phyloP scores from a whole-genome alignment of 2,113 vertebrate species.

The Accipiter virgatus region DNA sequence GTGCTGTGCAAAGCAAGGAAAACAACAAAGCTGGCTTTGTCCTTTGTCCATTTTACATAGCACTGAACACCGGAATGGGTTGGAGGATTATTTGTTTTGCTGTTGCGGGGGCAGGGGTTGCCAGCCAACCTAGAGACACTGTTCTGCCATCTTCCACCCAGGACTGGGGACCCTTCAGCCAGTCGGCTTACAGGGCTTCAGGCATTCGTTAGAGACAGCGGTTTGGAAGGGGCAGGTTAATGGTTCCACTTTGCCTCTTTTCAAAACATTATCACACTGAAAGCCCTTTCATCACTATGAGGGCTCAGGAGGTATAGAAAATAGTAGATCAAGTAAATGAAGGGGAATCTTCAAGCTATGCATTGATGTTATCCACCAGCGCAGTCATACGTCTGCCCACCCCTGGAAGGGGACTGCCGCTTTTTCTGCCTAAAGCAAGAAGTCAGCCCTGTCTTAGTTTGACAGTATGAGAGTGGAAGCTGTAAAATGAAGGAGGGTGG shows the following conservation, averaged over 20 bases:
- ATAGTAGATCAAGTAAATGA: background rate
- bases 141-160: background rate
- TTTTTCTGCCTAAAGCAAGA: background rate
- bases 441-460: background rate
- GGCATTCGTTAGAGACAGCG: background rate
- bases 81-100: background rate
- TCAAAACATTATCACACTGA: background rate
- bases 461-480: background rate
- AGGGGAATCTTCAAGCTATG: background rate
- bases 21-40: background rate
- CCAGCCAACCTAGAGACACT: background rate
- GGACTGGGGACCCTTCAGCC: background rate
- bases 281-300: background rate
- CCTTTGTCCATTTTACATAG: background rate
- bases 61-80: rapidly evolving
- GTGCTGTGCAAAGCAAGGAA: background rate
- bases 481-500: background rate
- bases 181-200: background rate
- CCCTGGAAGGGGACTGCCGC: background rate
- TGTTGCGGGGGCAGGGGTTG: background rate
- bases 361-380: background rate
- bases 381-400: background rate
- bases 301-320: background rate
- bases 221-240: background rate
- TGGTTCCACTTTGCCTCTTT: background rate